These are phyloP conservation scores for Propithecus deckenii DNA, from an alignment of 2,797 vertebrate species.

Conservation along the genomic window DNA sequence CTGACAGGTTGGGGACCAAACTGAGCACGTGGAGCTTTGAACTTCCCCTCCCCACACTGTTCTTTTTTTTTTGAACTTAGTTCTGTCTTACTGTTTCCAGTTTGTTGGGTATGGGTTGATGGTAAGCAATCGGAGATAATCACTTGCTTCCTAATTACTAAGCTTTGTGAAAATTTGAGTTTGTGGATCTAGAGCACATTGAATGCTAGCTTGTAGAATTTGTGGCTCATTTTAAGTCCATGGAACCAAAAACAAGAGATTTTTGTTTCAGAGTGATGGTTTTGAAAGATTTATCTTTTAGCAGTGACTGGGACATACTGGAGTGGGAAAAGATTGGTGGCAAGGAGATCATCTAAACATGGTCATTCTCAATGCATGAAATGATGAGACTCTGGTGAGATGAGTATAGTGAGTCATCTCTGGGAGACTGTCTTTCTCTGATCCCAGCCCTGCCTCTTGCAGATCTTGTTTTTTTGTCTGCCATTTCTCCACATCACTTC, in stretches of 20 bases:
- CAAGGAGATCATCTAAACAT: neutral
- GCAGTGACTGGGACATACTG: neutral
- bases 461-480: neutral
- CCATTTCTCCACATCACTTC: neutral
- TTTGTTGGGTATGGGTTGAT: neutral
- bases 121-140: neutral
- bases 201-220: conserved; percentile 10
- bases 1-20: neutral
- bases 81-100: neutral
- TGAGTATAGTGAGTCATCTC: neutral
- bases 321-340: neutral
- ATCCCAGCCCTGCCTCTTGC: neutral
- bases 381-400: neutral
- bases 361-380: neutral
- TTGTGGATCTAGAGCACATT: neutral
- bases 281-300: conserved; percentile 19
- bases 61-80: neutral
- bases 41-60: neutral
- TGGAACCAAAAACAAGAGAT: neutral
- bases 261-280: neutral
- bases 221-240: neutral
- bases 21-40: neutral
- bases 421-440: neutral
- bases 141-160: neutral
- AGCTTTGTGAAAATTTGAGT: conserved; percentile 10